phyloP scores from a whole-genome alignment of 2,113 vertebrate genomes.

The Antechinus stuartii region DNA sequence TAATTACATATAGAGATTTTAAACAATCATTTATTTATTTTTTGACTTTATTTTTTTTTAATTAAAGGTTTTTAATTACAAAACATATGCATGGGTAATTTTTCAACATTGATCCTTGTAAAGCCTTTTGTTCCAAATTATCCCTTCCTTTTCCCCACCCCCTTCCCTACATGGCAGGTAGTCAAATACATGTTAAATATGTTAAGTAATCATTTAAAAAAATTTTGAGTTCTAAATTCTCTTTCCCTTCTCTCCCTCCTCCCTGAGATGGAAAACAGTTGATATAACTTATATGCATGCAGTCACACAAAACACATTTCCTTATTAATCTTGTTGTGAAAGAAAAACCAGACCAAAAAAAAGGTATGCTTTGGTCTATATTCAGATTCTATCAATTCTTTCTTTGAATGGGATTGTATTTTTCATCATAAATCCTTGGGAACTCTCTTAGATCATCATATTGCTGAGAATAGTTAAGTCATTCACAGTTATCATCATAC shows the following conservation, averaged over 20 bases:
- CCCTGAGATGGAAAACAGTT: background rate
- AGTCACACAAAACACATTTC: background rate
- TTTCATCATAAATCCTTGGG: background rate
- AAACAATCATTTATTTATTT: too few relatives aligned
- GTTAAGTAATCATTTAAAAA: too few relatives aligned
- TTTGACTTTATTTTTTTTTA: too few relatives aligned
- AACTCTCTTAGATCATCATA: background rate
- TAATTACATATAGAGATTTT: background rate
- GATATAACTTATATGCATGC: background rate
- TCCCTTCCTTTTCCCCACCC: too few relatives aligned
- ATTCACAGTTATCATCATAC: background rate
- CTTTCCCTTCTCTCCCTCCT: background rate
- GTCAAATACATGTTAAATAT: too few relatives aligned
- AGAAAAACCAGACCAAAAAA: background rate
- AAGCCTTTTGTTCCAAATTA: too few relatives aligned
- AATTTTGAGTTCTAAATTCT: background rate
- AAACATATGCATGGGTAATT: too few relatives aligned
- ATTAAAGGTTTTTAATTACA: too few relatives aligned
- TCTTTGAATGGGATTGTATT: background rate
- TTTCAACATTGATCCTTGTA: too few relatives aligned
- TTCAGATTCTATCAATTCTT: background rate
- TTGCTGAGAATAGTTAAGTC: background rate
- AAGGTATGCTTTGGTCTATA: background rate
- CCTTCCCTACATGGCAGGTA: too few relatives aligned
- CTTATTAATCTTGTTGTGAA: background rate